These are phyloP conservation scores for Apistogramma diplotaenia DNA, from an alignment of 2,113 vertebrate genomes.

Conservation along the genomic window DNA sequence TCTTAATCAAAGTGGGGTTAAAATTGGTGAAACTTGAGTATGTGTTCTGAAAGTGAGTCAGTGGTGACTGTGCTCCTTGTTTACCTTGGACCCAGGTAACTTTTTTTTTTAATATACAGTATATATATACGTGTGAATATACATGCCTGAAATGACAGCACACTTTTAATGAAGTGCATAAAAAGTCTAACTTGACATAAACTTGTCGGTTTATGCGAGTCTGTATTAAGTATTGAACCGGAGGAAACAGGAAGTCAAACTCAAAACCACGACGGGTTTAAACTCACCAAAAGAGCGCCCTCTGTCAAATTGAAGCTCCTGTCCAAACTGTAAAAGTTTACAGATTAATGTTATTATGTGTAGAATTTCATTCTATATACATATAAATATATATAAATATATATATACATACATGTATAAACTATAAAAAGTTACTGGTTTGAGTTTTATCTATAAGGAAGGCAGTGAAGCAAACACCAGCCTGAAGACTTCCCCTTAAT, in stretches of 20 bases:
- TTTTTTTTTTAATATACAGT: slow-evolving; percentile 21
- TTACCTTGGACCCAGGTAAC: slow-evolving; percentile 55
- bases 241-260: slow-evolving; percentile 22
- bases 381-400: slow-evolving; percentile 32
- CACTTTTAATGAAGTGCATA: not conserved
- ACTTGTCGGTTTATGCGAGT: slow-evolving; percentile 1
- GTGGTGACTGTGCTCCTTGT: slow-evolving; percentile 66
- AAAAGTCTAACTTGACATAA: slow-evolving; percentile 10
- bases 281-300: slow-evolving; percentile 43
- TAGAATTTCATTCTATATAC: slow-evolving; percentile 49
- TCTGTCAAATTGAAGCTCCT: slow-evolving; percentile 45
- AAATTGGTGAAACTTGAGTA: slow-evolving; percentile 66
- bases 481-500: slow-evolving; percentile 10
- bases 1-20: slow-evolving; percentile 72
- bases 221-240: slow-evolving; percentile 31
- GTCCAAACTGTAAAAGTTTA: slow-evolving; percentile 58
- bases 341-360: slow-evolving; percentile 49
- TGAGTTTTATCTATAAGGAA: slow-evolving; percentile 13
- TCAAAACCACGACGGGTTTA: slow-evolving; percentile 1
- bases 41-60: slow-evolving; percentile 67
- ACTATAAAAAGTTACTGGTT: slow-evolving; percentile 36
- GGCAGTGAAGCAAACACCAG: slow-evolving; percentile 17
- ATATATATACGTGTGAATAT: slow-evolving; percentile 18
- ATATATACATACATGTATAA: slow-evolving; percentile 37
- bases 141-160: slow-evolving; percentile 30